phyloP scores from a whole-genome alignment of 2,113 vertebrate genomes.

The Corythaeola cristata region DNA sequence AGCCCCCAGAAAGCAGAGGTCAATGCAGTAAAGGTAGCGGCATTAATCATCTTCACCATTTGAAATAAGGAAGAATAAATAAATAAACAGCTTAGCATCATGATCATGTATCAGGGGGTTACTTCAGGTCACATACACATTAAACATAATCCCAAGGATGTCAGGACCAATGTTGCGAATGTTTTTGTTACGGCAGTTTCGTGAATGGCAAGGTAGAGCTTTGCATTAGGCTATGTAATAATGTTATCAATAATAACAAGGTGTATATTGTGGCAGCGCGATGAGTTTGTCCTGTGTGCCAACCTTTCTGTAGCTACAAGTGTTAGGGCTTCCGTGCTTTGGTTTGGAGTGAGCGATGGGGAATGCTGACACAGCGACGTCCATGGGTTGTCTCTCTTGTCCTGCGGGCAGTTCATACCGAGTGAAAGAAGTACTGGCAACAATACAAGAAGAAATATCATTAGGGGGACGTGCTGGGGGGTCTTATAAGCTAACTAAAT shows the following conservation, averaged over 20 bases:
- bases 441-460: not conserved
- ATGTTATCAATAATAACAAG: conserved; percentile 19
- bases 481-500: not conserved
- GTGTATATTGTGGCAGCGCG: not conserved
- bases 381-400: not conserved
- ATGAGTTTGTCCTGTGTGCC: not conserved
- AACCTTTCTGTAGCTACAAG: not conserved
- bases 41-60: conserved; percentile 78
- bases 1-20: conserved; percentile 67
- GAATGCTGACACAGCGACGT: not conserved
- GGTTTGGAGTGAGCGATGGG: not conserved
- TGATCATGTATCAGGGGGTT: conserved; percentile 66
- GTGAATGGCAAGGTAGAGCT: not conserved
- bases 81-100: conserved; percentile 76
- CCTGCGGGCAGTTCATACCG: not conserved
- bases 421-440: not conserved
- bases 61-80: conserved; percentile 76
- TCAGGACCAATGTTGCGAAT: conserved; percentile 60
- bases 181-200: not conserved
- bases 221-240: not conserved
- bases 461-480: not conserved
- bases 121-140: conserved; percentile 63
- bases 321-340: not conserved
- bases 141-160: conserved; percentile 71
- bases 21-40: conserved; percentile 66